Conservation (phyloP, 2,113 vertebrate genomes). For the Gobio gobio region DNA sequence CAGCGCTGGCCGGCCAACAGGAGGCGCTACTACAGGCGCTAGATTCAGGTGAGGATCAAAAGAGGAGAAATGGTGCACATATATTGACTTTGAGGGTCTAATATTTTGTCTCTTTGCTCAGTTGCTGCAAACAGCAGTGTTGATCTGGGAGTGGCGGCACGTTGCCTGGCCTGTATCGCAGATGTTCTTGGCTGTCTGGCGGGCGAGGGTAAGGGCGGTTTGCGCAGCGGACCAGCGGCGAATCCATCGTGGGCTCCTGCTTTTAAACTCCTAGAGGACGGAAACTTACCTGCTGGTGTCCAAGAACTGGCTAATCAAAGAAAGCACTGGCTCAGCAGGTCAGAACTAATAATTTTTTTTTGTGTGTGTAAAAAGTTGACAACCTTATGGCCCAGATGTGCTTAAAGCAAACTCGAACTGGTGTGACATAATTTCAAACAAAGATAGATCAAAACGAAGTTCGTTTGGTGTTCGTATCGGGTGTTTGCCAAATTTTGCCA, state of each 20-base stretch:
- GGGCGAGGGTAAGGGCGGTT: conserved; percentile 78
- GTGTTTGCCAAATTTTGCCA: too few species aligned
- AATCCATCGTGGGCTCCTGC: conserved; percentile 85
- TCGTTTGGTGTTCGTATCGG: too few species aligned
- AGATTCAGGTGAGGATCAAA: conserved; percentile 83
- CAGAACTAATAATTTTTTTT: not conserved
- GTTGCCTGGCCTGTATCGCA: conserved; percentile 87
- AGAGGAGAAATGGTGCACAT: not conserved
- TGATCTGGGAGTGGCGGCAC: conserved; percentile 81
- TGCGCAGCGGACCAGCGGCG: conserved; percentile 91
- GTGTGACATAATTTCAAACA: too few species aligned
- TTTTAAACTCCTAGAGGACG: conserved; percentile 79
- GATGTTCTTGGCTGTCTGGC: conserved; percentile 93
- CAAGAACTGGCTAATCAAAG: conserved; percentile 81
- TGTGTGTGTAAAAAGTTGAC: too few species aligned
- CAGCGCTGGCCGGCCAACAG: conserved; percentile 79
- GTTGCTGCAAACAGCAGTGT: conserved; percentile 73
- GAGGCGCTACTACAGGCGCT: conserved; percentile 77
- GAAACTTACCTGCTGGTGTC: conserved; percentile 78
- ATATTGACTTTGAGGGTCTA: not conserved
- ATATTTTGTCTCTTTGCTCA: conserved; percentile 58
- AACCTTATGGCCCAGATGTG: too few species aligned
- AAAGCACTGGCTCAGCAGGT: conserved; percentile 88
- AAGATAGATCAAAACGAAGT: too few species aligned
- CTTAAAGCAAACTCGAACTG: too few species aligned